Evolutionary conservation across 2,113 vertebrate species (phyloP).

Genomic region (Tautogolabrus adspersus): DNA sequence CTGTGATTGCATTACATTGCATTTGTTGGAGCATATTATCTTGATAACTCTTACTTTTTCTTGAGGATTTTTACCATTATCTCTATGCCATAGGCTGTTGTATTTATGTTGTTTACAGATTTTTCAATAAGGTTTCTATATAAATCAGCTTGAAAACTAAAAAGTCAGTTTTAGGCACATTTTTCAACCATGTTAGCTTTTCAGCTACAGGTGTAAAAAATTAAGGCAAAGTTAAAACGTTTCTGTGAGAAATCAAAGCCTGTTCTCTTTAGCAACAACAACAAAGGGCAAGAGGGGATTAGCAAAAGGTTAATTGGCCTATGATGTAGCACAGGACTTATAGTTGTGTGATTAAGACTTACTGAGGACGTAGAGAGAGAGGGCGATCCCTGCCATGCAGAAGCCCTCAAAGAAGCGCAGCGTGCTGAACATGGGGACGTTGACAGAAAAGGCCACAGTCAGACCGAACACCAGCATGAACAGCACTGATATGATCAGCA

Average conservation of each 20-base stretch:
- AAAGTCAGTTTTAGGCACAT: too few species aligned
- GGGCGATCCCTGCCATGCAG: conserved; percentile 94
- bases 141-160: too few species aligned
- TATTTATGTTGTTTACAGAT: too few species aligned
- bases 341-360: conserved; percentile 78
- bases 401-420: conserved; percentile 99
- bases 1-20: too few species aligned
- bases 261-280: conserved; percentile 1
- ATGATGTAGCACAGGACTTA: neutral
- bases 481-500: conserved; percentile 91
- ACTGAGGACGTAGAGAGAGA: conserved; percentile 94
- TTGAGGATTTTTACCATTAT: too few species aligned
- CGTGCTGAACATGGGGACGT: conserved; percentile 98
- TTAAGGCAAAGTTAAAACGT: too few species aligned
- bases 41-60: neutral
- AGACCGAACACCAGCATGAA: conserved; percentile 95
- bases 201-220: too few species aligned
- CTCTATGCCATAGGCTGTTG: too few species aligned
- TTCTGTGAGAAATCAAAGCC: neutral
- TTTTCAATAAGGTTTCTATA: too few species aligned
- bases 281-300: neutral
- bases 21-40: too few species aligned
- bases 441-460: conserved; percentile 94
- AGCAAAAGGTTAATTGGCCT: neutral
- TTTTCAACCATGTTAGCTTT: too few species aligned